Base-by-base conservation (phyloP, 2,888 invertebrate genomes). In the Stegophylla sp. region DNA sequence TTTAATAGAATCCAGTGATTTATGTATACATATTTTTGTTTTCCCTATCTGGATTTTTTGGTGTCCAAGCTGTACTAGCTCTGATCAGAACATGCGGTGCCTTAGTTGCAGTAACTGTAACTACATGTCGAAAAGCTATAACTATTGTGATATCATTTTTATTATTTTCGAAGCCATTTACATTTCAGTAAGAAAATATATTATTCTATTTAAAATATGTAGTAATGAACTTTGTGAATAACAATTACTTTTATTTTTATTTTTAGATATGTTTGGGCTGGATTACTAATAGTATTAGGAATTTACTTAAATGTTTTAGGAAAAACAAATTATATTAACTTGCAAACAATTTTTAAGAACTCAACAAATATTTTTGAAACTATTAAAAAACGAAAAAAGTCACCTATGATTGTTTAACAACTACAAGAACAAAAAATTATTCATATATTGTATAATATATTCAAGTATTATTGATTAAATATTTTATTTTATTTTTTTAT, bases 301-400 rank as follows among this genome's bases (percentile, higher is more conserved):
- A 97, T 98, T 85, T 97, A 97, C 87, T 88, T 98, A n/a, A 97
- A 96, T 88, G 90, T 97, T 73, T 94, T 93, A 86, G 94, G 94
- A 86, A 97, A 97, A 86, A 90, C 63, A 20, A 74, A 72, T 64
- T 5, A 67, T 51, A 48, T 71, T 51, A 23, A 79, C n/a, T 23
- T 61, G 1, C 34, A 71, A 79, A 48, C 23, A 9, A 20, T 43
- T 23, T 23, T 61, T 26, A 61, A 61, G 41, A 79, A 63, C 0
- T 23, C 34, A 0, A 28, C 17, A 23, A 61, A 59, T 5, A 23
- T 61, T 10, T 61, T 79, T 79, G 23, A 34, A 71, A 71, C 15
- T 51, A 15, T 69, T 9, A 61, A 13, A 20, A 79, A 79, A 71
- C 45, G 79, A 63, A 69, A 61, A 71, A 71, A 61, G n/a, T 79